These are phyloP conservation scores for Cavia aperea DNA, from an alignment of 2,113 vertebrate species.

Conservation along the genomic window DNA sequence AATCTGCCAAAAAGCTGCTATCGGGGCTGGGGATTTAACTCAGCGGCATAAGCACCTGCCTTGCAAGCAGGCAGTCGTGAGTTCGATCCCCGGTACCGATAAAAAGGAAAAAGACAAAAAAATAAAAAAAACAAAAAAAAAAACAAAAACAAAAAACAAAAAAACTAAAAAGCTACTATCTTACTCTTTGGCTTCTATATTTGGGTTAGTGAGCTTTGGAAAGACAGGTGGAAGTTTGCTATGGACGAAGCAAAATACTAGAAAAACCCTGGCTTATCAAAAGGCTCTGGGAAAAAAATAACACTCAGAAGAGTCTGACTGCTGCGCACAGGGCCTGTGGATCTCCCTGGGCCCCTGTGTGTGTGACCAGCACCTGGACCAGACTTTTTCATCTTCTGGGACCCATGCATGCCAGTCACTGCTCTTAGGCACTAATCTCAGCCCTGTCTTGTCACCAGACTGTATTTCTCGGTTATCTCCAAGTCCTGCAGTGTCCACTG, in stretches of 20 bases:
- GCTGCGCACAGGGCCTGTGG: background rate
- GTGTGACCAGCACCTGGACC: background rate
- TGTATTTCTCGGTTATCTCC: background rate
- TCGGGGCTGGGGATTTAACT: too few relatives aligned
- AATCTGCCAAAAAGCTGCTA: background rate
- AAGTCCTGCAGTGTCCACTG: background rate
- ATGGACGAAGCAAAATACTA: background rate
- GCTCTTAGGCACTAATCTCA: background rate
- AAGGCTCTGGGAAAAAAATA: background rate
- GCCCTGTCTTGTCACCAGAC: background rate
- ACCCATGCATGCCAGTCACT: background rate
- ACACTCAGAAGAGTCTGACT: background rate
- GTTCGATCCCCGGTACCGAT: too few relatives aligned
- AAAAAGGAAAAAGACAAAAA: too few relatives aligned
- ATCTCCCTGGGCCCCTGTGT: background rate
- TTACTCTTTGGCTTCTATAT: conserved; percentile 1
- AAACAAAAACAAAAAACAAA: too few relatives aligned
- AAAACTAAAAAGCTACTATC: background rate
- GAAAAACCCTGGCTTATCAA: background rate
- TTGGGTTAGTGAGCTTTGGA: conserved; percentile 29
- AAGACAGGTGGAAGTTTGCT: background rate
- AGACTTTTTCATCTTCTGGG: background rate
- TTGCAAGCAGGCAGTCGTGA: too few relatives aligned
- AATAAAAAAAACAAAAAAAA: too few relatives aligned
- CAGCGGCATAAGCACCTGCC: too few relatives aligned